These are phyloP conservation scores for Mythimna loreyi DNA, from an alignment of 2,888 invertebrate species.

Conservation along the genomic window DNA sequence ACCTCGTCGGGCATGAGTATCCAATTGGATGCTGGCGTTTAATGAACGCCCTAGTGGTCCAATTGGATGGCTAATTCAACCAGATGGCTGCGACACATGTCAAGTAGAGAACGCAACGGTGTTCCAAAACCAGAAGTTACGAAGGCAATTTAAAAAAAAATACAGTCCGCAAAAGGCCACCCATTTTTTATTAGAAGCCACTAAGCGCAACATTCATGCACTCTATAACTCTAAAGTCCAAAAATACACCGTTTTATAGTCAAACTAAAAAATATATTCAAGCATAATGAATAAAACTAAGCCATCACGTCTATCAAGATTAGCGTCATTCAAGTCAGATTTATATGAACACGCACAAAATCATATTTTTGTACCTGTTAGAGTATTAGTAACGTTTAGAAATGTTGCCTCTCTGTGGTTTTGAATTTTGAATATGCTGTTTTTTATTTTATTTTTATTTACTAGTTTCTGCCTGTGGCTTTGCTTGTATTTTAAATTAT, in stretches of 20 bases:
- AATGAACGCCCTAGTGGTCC: too few species aligned
- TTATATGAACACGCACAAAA: conserved; percentile 66
- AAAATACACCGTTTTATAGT: conserved; percentile 55
- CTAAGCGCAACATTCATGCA: background rate
- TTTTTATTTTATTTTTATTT: conserved; percentile 12
- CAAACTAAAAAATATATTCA: conserved; percentile 57
- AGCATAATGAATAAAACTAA: conserved; percentile 66
- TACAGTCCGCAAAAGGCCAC: background rate
- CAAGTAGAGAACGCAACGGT: background rate
- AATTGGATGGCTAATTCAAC: too few species aligned
- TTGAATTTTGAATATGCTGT: conserved; percentile 59
- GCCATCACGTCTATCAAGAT: conserved; percentile 67
- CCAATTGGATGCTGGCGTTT: too few species aligned
- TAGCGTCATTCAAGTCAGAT: conserved; percentile 68
- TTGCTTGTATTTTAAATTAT: too few species aligned
- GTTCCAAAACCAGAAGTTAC: background rate
- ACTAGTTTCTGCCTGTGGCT: too few species aligned
- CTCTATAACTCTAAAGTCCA: conserved; percentile 25
- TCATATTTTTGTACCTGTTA: conserved; percentile 66
- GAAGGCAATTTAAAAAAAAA: background rate
- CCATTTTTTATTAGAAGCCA: background rate
- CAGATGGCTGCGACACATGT: too few species aligned
- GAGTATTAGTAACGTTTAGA: conserved; percentile 61
- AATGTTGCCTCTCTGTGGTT: conserved; percentile 51
- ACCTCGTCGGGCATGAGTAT: too few species aligned